phyloP scores from a whole-genome alignment of 2,888 invertebrate genomes.

The Empis stercorea region DNA sequence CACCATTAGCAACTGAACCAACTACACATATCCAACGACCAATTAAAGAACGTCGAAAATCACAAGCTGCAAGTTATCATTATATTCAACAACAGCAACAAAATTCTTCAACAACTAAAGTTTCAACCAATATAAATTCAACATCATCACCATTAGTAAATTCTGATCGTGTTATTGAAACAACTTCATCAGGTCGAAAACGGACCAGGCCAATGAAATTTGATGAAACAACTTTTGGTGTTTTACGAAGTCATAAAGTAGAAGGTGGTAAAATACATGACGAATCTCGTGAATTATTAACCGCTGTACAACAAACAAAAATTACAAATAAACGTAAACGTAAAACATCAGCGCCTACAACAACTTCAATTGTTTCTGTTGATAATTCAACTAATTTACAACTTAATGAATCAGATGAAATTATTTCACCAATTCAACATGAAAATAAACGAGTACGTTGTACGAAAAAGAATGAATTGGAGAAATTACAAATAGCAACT shows the following conservation, averaged over 20 bases:
- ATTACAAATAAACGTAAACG: constrained; percentile 4
- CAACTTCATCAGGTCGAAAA: constrained; percentile 50
- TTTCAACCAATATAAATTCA: constrained; percentile 24
- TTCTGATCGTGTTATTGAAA: constrained; percentile 32
- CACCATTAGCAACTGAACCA: neutral
- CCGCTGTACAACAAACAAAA: constrained; percentile 19
- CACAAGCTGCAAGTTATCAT: constrained; percentile 9
- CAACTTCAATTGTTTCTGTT: neutral
- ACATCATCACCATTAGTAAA: constrained; percentile 15
- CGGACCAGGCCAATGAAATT: constrained; percentile 50
- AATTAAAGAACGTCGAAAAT: constrained; percentile 7
- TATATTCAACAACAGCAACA: constrained; percentile 24
- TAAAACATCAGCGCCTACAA: neutral
- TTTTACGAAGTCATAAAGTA: constrained; percentile 1
- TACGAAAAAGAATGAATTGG: constrained; percentile 4
- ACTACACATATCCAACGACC: constrained; percentile 1
- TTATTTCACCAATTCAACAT: neutral
- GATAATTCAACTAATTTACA: no score
- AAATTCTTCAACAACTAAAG: neutral
- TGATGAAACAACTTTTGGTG: constrained; percentile 47
- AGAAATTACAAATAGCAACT: constrained; percentile 5
- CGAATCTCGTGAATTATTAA: constrained; percentile 13
- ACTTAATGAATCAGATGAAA: neutral
- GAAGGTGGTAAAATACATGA: neutral
- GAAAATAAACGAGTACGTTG: neutral